Evolutionary conservation across 1,140 invertebrate species (phyloP).

Genomic region (Neodiprion fabricii): DNA sequence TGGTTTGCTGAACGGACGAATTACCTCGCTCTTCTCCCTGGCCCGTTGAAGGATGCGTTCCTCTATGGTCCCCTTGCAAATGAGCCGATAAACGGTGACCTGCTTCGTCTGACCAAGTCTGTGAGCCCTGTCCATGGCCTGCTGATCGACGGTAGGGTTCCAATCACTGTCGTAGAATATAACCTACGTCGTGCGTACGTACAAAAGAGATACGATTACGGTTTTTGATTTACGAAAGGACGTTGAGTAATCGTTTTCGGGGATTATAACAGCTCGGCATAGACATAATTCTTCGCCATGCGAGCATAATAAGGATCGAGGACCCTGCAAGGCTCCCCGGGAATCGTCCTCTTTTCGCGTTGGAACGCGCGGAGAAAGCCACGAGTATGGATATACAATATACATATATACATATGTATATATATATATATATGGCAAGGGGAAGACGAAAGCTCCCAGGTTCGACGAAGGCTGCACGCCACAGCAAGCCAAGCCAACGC

Average conservation of each 20-base stretch:
- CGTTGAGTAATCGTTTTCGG: no score
- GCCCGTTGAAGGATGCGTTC: constrained; percentile 89
- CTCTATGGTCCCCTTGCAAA: constrained; percentile 92
- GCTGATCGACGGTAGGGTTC: constrained; percentile 97
- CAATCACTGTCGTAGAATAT: constrained; percentile 99
- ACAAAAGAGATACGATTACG: constrained; percentile 24
- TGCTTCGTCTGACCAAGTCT: constrained; percentile 87
- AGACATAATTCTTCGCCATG: no score
- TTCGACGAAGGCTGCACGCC: constrained; percentile 37
- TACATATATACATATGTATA: no score
- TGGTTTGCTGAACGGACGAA: constrained; percentile 8
- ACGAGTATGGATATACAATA: no score
- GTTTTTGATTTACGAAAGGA: no score
- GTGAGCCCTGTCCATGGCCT: constrained; percentile 93
- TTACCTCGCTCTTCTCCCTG: constrained; percentile 88
- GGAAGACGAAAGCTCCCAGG: constrained; percentile 17
- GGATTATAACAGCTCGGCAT: no score
- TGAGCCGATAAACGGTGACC: constrained; percentile 91
- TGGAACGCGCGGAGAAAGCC: no score
- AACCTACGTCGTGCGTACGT: constrained; percentile 68
- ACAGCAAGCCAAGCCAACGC: neutral
- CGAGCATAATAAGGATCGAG: constrained; percentile 32
- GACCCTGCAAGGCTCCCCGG: neutral
- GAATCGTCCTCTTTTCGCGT: neutral
- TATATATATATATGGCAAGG: no score